Base-by-base conservation (phyloP, 2,888 invertebrate species). In the Malthinus flaveolus region DNA sequence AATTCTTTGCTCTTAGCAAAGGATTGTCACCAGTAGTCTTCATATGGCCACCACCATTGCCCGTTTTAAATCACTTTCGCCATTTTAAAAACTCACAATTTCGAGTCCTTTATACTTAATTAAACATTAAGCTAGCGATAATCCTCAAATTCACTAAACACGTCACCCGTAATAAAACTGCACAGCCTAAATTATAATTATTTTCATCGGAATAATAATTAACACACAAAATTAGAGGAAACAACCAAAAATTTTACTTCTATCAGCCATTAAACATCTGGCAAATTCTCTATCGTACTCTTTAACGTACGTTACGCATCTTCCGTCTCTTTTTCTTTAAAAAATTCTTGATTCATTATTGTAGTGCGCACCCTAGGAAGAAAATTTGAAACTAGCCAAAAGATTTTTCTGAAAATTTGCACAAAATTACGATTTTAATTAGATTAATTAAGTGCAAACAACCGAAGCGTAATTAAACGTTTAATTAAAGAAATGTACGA, bases 41-140 rank as follows among this genome's bases (percentile, higher is more conserved):
- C 75, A 74, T 73, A 73, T 64, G 66, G 62, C 68, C 68, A 69
- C 68, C 68, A 69, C 70, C 70, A 70, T 67, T 66, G 66, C 65
- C 60, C 57, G 56, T 61, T 60, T 42, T 60, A 65, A 64, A 61
- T 63, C 55, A 61, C 63, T 56, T 62, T 61, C 70, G 70, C 70
- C 70, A 70, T 70, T 69, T 69, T 69, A 66, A 64, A 63, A 63
- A 42, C 46, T 44, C 59, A 52, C 51, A 56, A 32, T 12, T 23
- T 23, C 23, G 23, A 23, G 23, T 23, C 23, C 23, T 23, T 23
- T 23, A 23, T 23, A 23, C 5, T 23, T 23, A 23, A 23, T 23
- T 23, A 23, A 23, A 23, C 23, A 23, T 23, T 23, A 23, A 2
- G 5, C 23, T 3, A 23, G 23, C 23, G 5, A 23, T 5, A 23